Conservation (phyloP, 1,140 invertebrate species). For the Chymomyza costata region DNA sequence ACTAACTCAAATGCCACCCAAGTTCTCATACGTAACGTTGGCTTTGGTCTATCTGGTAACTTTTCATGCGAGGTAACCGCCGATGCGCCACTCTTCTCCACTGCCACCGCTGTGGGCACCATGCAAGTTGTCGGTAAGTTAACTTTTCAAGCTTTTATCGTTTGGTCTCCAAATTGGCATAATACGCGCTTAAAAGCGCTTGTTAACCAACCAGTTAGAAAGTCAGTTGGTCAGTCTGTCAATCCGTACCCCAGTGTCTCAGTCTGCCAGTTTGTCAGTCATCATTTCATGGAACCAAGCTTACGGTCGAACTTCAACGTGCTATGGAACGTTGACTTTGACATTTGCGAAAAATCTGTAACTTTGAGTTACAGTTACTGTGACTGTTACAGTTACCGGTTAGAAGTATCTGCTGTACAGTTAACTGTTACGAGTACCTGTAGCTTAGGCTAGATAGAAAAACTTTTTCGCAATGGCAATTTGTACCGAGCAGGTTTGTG, state of each 20-base stretch:
- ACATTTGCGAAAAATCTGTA: slow-evolving; percentile 28
- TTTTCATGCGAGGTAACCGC: slow-evolving; percentile 91
- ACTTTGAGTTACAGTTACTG: slow-evolving; percentile 17
- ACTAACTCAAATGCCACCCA: slow-evolving; percentile 85
- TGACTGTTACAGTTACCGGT: too few species aligned
- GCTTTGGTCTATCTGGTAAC: slow-evolving; percentile 84
- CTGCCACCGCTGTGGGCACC: slow-evolving; percentile 79
- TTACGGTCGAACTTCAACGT: too few species aligned
- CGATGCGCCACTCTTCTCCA: slow-evolving; percentile 85
- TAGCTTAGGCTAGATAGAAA: slow-evolving; percentile 14
- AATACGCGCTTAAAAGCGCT: slow-evolving; percentile 38
- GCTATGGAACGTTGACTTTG: slow-evolving; percentile 18
- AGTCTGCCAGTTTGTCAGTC: neutral
- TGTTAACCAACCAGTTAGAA: slow-evolving; percentile 33
- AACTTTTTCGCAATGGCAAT: slow-evolving; percentile 41
- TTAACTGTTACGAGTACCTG: too few species aligned
- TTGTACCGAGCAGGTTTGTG: slow-evolving; percentile 25
- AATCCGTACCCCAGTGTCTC: too few species aligned
- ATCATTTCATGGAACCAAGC: neutral
- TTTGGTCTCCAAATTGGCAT: slow-evolving; percentile 44
- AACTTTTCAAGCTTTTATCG: slow-evolving; percentile 13
- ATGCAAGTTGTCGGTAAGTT: slow-evolving; percentile 87
- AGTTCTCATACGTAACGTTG: slow-evolving; percentile 83
- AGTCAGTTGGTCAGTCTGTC: neutral
- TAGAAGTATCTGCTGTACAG: too few species aligned